Conservation (phyloP, 2,113 vertebrate species). For the Columbina picui region DNA sequence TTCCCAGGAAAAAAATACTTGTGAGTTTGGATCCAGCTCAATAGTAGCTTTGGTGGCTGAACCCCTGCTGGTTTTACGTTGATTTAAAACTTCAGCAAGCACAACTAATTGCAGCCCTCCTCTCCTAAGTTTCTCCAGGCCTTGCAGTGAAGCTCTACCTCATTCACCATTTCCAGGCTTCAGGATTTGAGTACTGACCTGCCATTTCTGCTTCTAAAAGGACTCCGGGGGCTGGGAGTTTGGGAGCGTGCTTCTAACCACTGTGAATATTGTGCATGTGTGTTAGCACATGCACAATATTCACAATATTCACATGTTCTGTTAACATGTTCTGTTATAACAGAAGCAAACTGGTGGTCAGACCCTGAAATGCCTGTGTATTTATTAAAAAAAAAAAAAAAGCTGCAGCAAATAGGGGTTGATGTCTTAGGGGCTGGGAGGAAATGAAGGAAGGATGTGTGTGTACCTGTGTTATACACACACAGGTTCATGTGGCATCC, state of each 20-base stretch:
- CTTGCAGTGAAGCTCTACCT: not conserved
- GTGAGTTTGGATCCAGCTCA: not conserved
- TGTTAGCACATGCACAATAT: too few relatives aligned
- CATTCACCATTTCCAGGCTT: not conserved
- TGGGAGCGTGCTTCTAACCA: not conserved
- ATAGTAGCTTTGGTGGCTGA: not conserved
- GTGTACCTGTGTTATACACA: accelerated
- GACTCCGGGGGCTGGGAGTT: not conserved
- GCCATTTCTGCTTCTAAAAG: not conserved
- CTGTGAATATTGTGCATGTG: not conserved
- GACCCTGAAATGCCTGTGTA: not conserved
- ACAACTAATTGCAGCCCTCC: not conserved
- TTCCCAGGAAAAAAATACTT: not conserved
- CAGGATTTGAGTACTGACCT: not conserved
- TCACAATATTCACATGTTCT: too few relatives aligned
- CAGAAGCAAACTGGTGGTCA: not conserved
- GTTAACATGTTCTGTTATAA: too few relatives aligned
- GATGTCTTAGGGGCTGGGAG: not conserved
- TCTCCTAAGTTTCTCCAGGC: not conserved
- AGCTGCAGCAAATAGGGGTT: not conserved
- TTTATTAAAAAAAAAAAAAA: not conserved
- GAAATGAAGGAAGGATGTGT: not conserved
- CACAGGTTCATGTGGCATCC: not conserved
- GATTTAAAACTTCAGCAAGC: not conserved
- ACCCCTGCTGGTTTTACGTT: not conserved